Conservation (phyloP, 2,113 vertebrate genomes). For the Tapirus terrestris region DNA sequence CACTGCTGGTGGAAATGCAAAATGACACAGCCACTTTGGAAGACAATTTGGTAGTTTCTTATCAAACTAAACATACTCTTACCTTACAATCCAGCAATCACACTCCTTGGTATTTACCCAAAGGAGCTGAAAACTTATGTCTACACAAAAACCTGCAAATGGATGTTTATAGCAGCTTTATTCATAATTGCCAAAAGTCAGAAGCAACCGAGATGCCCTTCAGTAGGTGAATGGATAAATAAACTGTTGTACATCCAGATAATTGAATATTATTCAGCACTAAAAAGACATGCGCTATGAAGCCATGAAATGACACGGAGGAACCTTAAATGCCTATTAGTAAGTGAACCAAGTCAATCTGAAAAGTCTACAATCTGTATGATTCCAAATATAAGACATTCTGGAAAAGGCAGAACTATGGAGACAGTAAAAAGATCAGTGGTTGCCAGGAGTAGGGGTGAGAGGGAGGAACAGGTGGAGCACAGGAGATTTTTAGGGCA, state of each 20-base stretch:
- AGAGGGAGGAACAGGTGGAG: background rate
- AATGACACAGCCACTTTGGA: background rate
- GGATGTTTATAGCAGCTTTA: background rate
- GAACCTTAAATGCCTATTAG: background rate
- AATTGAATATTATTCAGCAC: background rate
- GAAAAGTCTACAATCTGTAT: background rate
- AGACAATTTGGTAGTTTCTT: background rate
- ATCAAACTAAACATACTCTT: background rate
- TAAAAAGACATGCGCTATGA: background rate
- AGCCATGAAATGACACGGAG: background rate
- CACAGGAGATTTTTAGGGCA: background rate
- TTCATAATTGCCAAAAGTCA: background rate
- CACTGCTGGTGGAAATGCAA: background rate
- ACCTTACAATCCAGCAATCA: background rate
- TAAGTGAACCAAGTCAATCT: background rate
- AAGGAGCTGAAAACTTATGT: background rate
- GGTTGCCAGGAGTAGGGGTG: background rate
- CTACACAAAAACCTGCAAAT: background rate
- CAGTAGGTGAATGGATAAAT: background rate
- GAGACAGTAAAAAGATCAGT: background rate
- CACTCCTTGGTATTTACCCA: background rate
- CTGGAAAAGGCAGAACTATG: background rate
- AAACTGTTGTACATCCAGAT: background rate
- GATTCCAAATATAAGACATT: background rate
- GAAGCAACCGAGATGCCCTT: background rate